Conservation (phyloP, 2,113 vertebrate species). For the Mirza zaza region DNA sequence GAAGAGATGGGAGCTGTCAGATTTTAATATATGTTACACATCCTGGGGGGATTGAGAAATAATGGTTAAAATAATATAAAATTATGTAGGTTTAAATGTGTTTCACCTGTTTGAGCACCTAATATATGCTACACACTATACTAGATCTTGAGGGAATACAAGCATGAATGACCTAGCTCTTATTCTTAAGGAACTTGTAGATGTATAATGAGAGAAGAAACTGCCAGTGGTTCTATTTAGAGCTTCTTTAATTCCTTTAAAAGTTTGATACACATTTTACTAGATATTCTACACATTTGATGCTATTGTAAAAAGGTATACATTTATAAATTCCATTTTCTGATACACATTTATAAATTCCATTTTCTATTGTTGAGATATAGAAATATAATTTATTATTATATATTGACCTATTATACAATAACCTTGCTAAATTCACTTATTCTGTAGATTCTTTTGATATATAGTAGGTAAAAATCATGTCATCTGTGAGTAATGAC, state of each 20-base stretch:
- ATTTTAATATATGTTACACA: background rate
- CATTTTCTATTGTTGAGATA: background rate
- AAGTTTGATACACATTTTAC: background rate
- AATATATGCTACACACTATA: background rate
- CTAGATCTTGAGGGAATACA: background rate
- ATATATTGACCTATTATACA: background rate
- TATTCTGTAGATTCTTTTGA: background rate
- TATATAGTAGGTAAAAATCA: background rate
- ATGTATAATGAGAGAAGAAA: background rate
- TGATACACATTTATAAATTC: background rate
- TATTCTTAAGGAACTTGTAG: background rate
- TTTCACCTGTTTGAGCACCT: background rate
- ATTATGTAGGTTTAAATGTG: background rate
- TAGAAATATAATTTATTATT: background rate
- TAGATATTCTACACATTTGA: background rate
- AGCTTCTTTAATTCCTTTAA: background rate
- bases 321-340: background rate
- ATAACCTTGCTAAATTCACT: background rate
- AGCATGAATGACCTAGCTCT: background rate
- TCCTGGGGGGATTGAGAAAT: background rate
- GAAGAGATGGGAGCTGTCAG: background rate
- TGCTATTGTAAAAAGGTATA: background rate
- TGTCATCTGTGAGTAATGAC: background rate
- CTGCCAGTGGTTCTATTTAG: background rate
- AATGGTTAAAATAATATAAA: conserved; percentile 11